These are phyloP conservation scores for Amphiprion percula DNA, from an alignment of 2,113 vertebrate genomes.

Conservation along the genomic window DNA sequence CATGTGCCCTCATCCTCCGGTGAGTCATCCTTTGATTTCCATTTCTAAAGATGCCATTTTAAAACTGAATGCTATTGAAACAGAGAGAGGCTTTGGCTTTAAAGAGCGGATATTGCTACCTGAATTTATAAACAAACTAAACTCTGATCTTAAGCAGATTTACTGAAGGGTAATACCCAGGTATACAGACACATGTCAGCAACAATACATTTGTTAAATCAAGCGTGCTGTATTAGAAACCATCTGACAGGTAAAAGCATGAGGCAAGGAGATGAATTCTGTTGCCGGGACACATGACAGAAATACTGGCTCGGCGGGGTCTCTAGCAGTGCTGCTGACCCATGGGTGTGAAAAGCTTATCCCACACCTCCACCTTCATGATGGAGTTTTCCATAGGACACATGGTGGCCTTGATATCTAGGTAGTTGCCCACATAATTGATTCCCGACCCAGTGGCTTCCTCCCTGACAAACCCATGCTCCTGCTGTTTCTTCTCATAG, in stretches of 20 bases:
- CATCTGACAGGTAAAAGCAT: constrained; percentile 18
- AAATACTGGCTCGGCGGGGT: neutral
- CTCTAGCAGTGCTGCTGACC: constrained; percentile 51
- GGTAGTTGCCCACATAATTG: constrained; percentile 63
- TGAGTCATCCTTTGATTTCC: constrained; percentile 76
- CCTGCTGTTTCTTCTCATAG: constrained; percentile 71
- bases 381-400: constrained; percentile 72
- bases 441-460: constrained; percentile 78
- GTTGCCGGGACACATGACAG: neutral
- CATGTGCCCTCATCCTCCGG: constrained; percentile 56
- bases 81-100: constrained; percentile 49
- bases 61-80: constrained; percentile 66
- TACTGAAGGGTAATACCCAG: constrained; percentile 58
- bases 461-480: constrained; percentile 74
- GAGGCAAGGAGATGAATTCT: constrained; percentile 25
- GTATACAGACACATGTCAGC: constrained; percentile 61
- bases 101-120: constrained; percentile 50
- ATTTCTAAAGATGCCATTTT: constrained; percentile 74
- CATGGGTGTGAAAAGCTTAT: constrained; percentile 70
- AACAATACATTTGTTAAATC: constrained; percentile 59
- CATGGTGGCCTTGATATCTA: constrained; percentile 81
- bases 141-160: constrained; percentile 76
- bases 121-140: constrained; percentile 77
- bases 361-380: constrained; percentile 84
- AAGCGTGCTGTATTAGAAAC: constrained; percentile 15